Base-by-base conservation (phyloP, 1,140 invertebrate genomes). In the Drosophila tropicalis region DNA sequence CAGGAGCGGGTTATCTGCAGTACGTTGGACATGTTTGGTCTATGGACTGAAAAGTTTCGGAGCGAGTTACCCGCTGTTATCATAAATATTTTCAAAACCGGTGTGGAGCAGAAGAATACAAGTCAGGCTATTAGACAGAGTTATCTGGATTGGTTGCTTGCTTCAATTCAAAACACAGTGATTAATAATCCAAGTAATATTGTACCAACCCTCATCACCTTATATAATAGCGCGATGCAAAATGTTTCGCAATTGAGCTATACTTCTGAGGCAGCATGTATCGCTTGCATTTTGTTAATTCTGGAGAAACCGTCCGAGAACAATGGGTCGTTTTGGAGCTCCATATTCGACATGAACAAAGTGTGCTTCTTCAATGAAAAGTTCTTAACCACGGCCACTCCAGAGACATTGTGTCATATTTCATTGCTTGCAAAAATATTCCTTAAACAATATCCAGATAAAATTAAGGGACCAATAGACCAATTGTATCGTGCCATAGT, bases 1-100 rank as follows among this genome's bases (percentile, higher is more conserved):
- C 97, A 99, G 92, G 98, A 99, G 93, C 97, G 97, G 79, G 98
- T 97, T 2, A 92, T 98, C 25, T 95, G 96, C 70, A 95, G 95
- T 78, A 95, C 96, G 4, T 93, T 98, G 6, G 95, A 97, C 76
- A 96, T 96, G 94, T 94, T 98, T 91, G 93, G 95, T 9, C 84
- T 95, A 7, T 98, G 98, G 98, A 95, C 95, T 57, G 80, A 92
- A 5, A 96, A 95, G 84, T 95, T 97, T 72, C 92, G 89, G 1
- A 94, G 93, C n/a, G 92, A 94, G 68, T 92, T 97, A 34, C 96
- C 97, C 1, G 94, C 95, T 57, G 94, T 94, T 69, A 92, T 98
- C 10, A 92, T 96, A 1, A 94, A 96, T 44, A 94, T 95, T 78
- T 96, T 97, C 82, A 95, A 96, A 94, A 96, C 96, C 93, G 96